phyloP scores from a whole-genome alignment of 2,888 invertebrate species.

The Luperina nickerlii region DNA sequence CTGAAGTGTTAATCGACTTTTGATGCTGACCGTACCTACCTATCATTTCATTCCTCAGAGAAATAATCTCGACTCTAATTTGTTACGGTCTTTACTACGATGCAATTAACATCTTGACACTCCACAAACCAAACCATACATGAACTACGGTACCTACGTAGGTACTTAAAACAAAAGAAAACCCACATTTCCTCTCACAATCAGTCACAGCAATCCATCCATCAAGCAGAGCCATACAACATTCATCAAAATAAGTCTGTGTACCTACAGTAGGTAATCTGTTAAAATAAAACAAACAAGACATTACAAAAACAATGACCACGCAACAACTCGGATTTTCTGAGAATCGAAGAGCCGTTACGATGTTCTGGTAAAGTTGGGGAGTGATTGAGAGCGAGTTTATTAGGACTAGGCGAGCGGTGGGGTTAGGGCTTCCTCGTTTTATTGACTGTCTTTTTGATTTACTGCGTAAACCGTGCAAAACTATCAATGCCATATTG shows the following conservation, averaged over 20 bases:
- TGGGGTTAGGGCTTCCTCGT: neutral
- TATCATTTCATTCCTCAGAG: neutral
- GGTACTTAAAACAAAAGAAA: slow-evolving; percentile 36
- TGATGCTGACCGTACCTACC: too few species aligned
- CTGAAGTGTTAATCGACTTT: too few species aligned
- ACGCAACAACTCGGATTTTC: slow-evolving; percentile 65
- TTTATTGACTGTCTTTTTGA: neutral
- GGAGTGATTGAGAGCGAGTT: slow-evolving; percentile 44
- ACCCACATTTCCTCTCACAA: neutral
- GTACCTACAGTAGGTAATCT: slow-evolving; percentile 50
- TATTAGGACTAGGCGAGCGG: neutral
- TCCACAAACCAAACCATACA: neutral
- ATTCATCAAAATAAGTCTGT: slow-evolving; percentile 54
- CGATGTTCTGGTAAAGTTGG: slow-evolving; percentile 59
- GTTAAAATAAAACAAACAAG: slow-evolving; percentile 71
- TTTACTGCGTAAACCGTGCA: neutral
- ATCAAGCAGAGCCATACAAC: slow-evolving; percentile 42
- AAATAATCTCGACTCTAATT: neutral
- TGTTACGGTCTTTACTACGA: neutral
- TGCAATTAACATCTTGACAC: neutral
- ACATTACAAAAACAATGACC: slow-evolving; percentile 73
- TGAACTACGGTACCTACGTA: neutral
- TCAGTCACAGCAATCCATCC: slow-evolving; percentile 10
- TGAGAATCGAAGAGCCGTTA: slow-evolving; percentile 67
- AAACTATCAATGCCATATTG: neutral